Conservation (phyloP, 2,888 invertebrate species). For the Molanna angustata region DNA sequence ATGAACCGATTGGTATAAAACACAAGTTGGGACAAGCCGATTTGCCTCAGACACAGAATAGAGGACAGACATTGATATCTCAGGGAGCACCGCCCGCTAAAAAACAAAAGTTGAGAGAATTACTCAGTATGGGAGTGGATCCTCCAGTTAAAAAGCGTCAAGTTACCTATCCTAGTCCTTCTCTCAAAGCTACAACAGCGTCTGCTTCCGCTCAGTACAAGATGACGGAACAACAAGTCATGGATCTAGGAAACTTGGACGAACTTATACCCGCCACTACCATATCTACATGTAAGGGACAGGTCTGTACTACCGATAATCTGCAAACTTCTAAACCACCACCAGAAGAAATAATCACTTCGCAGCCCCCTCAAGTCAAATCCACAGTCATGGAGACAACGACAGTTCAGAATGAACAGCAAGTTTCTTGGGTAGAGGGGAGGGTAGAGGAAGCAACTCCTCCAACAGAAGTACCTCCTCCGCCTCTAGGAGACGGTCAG, state of each 20-base stretch:
- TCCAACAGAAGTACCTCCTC: constrained; percentile 11
- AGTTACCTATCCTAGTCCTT: constrained; percentile 25
- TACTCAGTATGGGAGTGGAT: constrained; percentile 36
- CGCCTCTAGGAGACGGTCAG: constrained; percentile 56
- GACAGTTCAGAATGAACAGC: background rate
- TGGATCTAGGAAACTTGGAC: constrained; percentile 48
- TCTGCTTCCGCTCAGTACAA: constrained; percentile 37
- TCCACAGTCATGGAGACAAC: background rate
- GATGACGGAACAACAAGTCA: constrained; percentile 36
- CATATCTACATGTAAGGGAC: constrained; percentile 43
- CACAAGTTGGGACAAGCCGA: constrained; percentile 39
- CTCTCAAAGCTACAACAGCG: constrained; percentile 38
- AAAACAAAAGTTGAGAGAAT: constrained; percentile 41
- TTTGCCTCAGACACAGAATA: constrained; percentile 37
- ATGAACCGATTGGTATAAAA: constrained; percentile 29
- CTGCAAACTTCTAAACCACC: background rate
- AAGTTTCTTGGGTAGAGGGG: background rate
- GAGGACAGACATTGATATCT: constrained; percentile 42
- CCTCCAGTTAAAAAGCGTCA: background rate
- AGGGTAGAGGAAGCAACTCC: background rate
- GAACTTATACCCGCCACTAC: constrained; percentile 51
- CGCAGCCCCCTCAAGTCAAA: background rate
- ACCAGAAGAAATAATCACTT: background rate
- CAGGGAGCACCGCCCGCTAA: constrained; percentile 41
- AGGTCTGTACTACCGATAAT: constrained; percentile 23